These are phyloP conservation scores for Lindbergichthys nudifrons DNA, from an alignment of 2,797 vertebrate genomes.

Conservation along the genomic window DNA sequence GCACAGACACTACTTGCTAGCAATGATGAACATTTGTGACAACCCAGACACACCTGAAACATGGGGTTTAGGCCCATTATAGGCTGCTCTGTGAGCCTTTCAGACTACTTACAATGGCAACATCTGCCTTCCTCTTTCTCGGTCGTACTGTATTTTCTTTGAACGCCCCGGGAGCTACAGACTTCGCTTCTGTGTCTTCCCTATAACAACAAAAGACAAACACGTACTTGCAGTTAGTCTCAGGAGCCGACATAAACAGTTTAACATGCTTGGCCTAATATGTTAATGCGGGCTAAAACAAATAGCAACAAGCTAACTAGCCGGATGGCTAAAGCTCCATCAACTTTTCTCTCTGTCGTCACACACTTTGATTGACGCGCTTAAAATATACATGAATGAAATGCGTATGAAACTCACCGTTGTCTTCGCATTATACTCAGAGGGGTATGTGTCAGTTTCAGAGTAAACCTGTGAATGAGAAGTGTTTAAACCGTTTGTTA, in stretches of 20 bases:
- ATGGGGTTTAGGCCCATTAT: background rate
- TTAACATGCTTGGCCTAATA: background rate
- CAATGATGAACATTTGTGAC: background rate
- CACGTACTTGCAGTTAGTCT: background rate
- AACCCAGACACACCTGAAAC: background rate
- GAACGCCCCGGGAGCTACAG: conserved; percentile 70
- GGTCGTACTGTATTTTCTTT: conserved; percentile 76
- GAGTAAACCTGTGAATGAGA: conserved; percentile 73
- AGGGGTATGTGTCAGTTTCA: conserved; percentile 7
- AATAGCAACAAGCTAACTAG: conserved; percentile 67
- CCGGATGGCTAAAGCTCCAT: conserved; percentile 63
- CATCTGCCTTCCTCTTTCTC: conserved; percentile 97
- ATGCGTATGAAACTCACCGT: conserved; percentile 78
- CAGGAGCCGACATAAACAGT: background rate
- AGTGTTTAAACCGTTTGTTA: conserved; percentile 5
- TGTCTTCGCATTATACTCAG: conserved; percentile 87
- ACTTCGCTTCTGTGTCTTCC: conserved; percentile 77
- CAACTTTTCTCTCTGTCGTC: conserved; percentile 48
- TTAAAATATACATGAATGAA: background rate
- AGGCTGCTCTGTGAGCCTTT: conserved; percentile 26
- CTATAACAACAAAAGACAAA: conserved; percentile 61
- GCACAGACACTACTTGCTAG: background rate
- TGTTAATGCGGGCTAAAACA: background rate
- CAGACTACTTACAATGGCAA: conserved; percentile 90
- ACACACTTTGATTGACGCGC: conserved; percentile 42